phyloP scores from a whole-genome alignment of 2,113 vertebrate species.

The Poecilia latipinna region DNA sequence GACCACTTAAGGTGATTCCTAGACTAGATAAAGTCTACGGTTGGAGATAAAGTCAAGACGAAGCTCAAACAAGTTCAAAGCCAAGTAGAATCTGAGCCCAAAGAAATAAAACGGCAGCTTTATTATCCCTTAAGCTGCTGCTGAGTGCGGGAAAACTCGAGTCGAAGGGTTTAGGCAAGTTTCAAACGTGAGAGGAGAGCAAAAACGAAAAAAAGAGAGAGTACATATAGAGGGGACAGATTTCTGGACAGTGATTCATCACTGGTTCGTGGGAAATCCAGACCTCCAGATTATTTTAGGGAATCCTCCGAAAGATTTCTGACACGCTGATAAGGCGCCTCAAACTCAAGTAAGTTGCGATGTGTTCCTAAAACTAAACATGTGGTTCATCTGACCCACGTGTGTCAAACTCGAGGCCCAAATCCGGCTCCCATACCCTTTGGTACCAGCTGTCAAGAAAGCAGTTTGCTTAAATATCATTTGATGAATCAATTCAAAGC shows the following conservation, averaged over 20 bases:
- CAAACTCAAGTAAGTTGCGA: not conserved
- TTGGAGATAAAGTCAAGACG: slow-evolving; percentile 3
- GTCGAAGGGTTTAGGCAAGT: not conserved
- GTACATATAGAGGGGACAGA: not conserved
- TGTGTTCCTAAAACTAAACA: not conserved
- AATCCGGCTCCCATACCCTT: too few relatives aligned
- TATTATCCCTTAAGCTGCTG: not conserved
- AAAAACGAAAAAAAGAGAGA: not conserved
- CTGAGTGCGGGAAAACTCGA: not conserved
- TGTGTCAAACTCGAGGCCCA: too few relatives aligned
- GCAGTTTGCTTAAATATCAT: too few relatives aligned
- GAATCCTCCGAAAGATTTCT: not conserved
- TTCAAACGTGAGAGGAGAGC: not conserved
- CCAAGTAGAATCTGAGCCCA: not conserved
- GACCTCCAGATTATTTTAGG: not conserved
- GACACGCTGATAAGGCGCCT: not conserved
- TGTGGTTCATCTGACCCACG: not conserved
- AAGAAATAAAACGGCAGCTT: not conserved
- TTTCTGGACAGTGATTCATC: not conserved
- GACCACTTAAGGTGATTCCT: slow-evolving; percentile 8
- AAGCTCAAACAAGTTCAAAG: slow-evolving; percentile 14
- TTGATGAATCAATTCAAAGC: too few relatives aligned
- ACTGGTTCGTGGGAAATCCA: not conserved
- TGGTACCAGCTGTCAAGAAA: too few relatives aligned
- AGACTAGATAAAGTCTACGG: slow-evolving; percentile 10